These are phyloP conservation scores for Drosophila nigricruria DNA, from an alignment of 2,888 invertebrate species.

Conservation along the genomic window DNA sequence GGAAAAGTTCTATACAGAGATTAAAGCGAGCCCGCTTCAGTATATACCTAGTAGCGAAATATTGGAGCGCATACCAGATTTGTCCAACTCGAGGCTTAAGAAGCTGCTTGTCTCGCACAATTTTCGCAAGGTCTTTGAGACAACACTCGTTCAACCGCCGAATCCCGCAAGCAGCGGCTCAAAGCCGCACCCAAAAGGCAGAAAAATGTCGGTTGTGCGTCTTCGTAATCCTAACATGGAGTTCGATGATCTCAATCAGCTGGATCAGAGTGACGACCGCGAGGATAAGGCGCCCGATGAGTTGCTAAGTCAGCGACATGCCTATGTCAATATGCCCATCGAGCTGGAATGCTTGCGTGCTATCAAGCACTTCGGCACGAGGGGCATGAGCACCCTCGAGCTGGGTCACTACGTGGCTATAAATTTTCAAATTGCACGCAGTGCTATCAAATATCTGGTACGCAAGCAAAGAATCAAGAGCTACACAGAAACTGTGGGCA, in stretches of 20 bases:
- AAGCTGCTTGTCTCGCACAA: conserved; percentile 83
- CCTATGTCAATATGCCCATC: conserved; percentile 84
- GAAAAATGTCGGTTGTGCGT: conserved; percentile 86
- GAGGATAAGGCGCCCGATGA: conserved; percentile 85
- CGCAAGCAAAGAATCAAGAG: conserved; percentile 84
- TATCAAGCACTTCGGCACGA: conserved; percentile 86
- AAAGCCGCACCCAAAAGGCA: conserved; percentile 60
- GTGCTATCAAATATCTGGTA: conserved; percentile 85
- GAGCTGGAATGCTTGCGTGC: conserved; percentile 86
- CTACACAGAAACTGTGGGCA: conserved; percentile 87
- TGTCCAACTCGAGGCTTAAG: conserved; percentile 61
- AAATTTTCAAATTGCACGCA: conserved; percentile 85
- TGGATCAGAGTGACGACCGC: conserved; percentile 78
- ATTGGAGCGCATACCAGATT: conserved; percentile 41
- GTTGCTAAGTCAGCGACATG: conserved; percentile 68
- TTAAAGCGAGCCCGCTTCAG: conserved; percentile 76
- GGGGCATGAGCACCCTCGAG: conserved; percentile 86
- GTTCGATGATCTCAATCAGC: conserved; percentile 85
- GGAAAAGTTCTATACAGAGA: conserved; percentile 74
- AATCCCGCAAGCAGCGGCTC: neutral
- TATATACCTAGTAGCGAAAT: conserved; percentile 46
- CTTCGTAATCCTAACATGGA: conserved; percentile 87
- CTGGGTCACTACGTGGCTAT: conserved; percentile 84
- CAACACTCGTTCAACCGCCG: conserved; percentile 70
- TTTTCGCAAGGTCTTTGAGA: conserved; percentile 87